A percentile compares a stretch with the other conserved stretches of the same genome.
These are phyloP conservation scores for Takifugu flavidus DNA, from an alignment of 2,113 vertebrate species.

Conservation along the genomic window DNA sequence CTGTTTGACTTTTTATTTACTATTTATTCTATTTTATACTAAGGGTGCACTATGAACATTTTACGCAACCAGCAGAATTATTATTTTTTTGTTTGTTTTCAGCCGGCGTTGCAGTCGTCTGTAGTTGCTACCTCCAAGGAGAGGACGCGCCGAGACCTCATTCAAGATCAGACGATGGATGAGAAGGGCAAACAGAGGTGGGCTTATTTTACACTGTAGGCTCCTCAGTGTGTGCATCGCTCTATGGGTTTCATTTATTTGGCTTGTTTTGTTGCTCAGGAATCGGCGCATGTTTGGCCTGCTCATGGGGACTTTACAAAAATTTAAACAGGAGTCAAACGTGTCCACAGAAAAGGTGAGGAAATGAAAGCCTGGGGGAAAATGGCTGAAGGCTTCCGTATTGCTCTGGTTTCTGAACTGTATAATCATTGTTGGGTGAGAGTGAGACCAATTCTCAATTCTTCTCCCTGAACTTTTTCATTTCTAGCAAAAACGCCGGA, in stretches of 20 bases:
- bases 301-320: constrained; percentile 98
- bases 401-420: too few species aligned
- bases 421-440: too few species aligned
- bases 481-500: constrained; percentile 87
- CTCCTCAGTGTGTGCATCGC: not conserved
- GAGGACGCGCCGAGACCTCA: constrained; percentile 96
- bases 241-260: not conserved
- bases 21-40: too few species aligned
- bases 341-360: constrained; percentile 91
- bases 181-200: constrained; percentile 98
- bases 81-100: not conserved
- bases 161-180: constrained; percentile 99
- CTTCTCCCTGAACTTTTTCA: not conserved
- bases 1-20: too few species aligned
- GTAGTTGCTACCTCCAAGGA: constrained; percentile 99
- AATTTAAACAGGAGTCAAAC: constrained; percentile 98
- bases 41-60: too few species aligned
- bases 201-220: not conserved
- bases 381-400: too few species aligned
- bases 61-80: not conserved
- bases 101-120: constrained; percentile 99
- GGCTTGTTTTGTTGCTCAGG: constrained; percentile 63
- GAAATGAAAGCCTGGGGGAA: not conserved
- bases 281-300: constrained; percentile 99
- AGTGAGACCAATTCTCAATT: too few species aligned